These are phyloP conservation scores for Acromyrmex heyeri DNA, from an alignment of 1,140 invertebrate genomes.

Conservation along the genomic window DNA sequence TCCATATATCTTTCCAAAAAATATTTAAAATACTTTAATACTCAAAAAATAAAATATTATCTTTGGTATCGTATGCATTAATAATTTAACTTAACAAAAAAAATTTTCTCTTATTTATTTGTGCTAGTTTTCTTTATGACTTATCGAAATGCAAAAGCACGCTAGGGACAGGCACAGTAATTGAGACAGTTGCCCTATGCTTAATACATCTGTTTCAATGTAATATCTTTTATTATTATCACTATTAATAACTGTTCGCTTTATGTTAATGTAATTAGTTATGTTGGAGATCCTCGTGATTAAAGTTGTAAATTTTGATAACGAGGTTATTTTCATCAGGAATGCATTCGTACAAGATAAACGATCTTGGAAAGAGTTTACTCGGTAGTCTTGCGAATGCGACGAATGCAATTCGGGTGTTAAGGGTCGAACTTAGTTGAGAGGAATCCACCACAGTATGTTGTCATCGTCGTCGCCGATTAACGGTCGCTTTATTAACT, in stretches of 20 bases:
- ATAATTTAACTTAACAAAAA: too few species aligned
- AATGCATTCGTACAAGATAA: background rate
- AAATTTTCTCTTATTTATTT: too few species aligned
- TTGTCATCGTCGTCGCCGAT: conserved; percentile 50
- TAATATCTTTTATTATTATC: background rate
- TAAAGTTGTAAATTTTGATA: background rate
- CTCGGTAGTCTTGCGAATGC: conserved; percentile 6
- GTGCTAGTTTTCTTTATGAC: too few species aligned
- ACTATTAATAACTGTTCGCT: background rate
- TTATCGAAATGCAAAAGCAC: too few species aligned
- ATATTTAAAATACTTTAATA: too few species aligned
- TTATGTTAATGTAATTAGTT: background rate
- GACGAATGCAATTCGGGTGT: conserved; percentile 54
- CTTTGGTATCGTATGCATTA: too few species aligned
- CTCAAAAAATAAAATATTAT: too few species aligned
- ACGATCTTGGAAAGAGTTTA: background rate
- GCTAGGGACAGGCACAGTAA: too few species aligned
- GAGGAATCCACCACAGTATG: conserved; percentile 31
- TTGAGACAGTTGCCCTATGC: background rate
- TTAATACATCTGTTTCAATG: background rate
- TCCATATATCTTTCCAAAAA: too few species aligned
- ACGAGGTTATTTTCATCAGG: background rate
- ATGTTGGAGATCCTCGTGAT: background rate
- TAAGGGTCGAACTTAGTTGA: conserved; percentile 63
- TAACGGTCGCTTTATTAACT: conserved; percentile 54